Conservation (phyloP, 2,888 invertebrate species). For the Tenthredo notha region DNA sequence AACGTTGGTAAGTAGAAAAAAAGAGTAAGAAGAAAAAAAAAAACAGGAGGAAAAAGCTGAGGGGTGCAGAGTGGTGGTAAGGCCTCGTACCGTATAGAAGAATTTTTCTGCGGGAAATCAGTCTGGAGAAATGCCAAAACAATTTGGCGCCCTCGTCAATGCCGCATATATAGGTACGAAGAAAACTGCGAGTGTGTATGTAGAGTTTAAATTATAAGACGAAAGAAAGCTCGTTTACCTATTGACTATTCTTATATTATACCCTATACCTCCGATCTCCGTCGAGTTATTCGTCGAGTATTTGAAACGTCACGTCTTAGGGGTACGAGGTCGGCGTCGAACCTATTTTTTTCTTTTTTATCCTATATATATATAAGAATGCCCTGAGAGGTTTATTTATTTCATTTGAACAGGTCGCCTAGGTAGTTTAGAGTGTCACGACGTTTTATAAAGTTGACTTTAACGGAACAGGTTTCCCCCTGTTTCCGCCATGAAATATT, state of each 20-base stretch:
- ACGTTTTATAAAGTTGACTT: constrained; percentile 44
- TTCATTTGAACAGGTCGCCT: constrained; percentile 13
- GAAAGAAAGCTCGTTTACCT: not conserved
- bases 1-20: not conserved
- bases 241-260: not conserved
- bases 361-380: not conserved
- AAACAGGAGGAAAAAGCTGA: not conserved
- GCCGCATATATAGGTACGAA: not conserved
- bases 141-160: constrained; percentile 44
- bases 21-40: not conserved
- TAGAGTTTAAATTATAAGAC: not conserved
- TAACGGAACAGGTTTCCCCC: constrained; percentile 33
- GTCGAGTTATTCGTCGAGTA: too few relatives aligned
- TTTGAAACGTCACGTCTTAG: not conserved
- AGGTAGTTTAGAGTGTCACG: constrained; percentile 7
- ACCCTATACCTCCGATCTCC: too few relatives aligned
- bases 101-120: constrained; percentile 36
- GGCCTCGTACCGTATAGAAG: not conserved
- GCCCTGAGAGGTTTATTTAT: constrained; percentile 8
- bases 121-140: constrained; percentile 44
- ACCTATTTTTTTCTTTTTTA: not conserved
- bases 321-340: not conserved
- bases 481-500: constrained; percentile 46
- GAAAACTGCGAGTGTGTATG: not conserved
- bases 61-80: not conserved